A percentile compares a stretch with the other conserved stretches of the same genome.
phyloP scores from a whole-genome alignment of 2,113 vertebrate species.

The Lota lota region DNA sequence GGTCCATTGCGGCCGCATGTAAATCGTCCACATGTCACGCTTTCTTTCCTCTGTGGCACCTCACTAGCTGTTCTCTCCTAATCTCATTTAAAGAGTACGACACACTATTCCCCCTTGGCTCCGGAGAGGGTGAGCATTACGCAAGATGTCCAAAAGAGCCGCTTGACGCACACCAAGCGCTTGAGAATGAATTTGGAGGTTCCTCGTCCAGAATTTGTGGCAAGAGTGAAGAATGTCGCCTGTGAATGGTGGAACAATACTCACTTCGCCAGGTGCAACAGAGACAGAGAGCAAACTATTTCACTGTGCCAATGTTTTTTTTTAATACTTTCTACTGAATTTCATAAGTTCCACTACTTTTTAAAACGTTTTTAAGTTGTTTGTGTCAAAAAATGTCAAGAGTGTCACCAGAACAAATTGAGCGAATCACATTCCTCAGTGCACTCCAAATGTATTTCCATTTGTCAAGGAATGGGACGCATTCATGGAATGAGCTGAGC shows the following conservation, averaged over 20 bases:
- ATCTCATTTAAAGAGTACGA: slow-evolving; percentile 34
- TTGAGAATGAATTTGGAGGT: slow-evolving; percentile 48
- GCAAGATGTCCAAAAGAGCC: too few species aligned
- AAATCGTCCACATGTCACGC: slow-evolving; percentile 53
- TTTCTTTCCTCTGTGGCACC: slow-evolving; percentile 37
- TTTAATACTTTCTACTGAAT: slow-evolving; percentile 13
- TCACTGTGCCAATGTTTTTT: slow-evolving; percentile 19
- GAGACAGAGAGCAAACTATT: slow-evolving; percentile 24
- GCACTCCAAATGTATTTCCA: slow-evolving; percentile 40
- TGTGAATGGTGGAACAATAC: slow-evolving; percentile 47
- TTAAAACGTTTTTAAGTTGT: slow-evolving; percentile 34
- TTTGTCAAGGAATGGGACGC: slow-evolving; percentile 28
- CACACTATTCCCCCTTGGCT: slow-evolving; percentile 62
- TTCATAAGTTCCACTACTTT: slow-evolving; percentile 21
- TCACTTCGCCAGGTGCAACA: slow-evolving; percentile 46
- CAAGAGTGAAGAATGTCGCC: slow-evolving; percentile 36
- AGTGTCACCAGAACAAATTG: slow-evolving; percentile 44
- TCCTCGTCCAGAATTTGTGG: slow-evolving; percentile 50
- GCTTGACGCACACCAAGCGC: slow-evolving; percentile 28
- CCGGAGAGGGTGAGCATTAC: slow-evolving; percentile 6
- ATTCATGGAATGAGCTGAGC: slow-evolving; percentile 7
- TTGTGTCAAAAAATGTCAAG: slow-evolving; percentile 35
- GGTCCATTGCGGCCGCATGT: slow-evolving; percentile 21
- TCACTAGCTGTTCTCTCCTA: slow-evolving; percentile 33
- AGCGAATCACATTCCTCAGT: slow-evolving; percentile 41